phyloP scores from a whole-genome alignment of 2,797 vertebrate species.

The Myiotriccus ornatus region DNA sequence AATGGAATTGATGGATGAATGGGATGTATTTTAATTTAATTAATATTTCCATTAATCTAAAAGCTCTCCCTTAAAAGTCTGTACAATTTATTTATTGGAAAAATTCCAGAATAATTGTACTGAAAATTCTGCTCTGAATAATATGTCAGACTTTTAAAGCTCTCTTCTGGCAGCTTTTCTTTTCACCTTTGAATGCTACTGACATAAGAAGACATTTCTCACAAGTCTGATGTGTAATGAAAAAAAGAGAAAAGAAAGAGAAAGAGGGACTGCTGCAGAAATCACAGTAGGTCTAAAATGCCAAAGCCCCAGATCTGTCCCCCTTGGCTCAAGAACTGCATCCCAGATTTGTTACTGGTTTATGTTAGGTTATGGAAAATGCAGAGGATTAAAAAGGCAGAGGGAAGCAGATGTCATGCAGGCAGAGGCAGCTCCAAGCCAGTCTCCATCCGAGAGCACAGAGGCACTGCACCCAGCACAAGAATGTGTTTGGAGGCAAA shows the following conservation, averaged over 20 bases:
- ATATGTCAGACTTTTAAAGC: constrained; percentile 3
- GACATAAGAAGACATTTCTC: constrained; percentile 22
- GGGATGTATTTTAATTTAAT: constrained; percentile 67
- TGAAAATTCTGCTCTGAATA: constrained; percentile 57
- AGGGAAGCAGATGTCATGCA: constrained; percentile 3
- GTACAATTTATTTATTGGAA: constrained; percentile 72
- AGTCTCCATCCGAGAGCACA: not conserved
- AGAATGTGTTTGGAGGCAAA: constrained; percentile 49
- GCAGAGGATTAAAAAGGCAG: not conserved
- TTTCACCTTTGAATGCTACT: not conserved
- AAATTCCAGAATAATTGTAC: constrained; percentile 49
- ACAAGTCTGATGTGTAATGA: not conserved
- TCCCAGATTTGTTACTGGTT: not conserved
- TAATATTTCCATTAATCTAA: constrained; percentile 72
- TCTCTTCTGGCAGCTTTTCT: constrained; percentile 24
- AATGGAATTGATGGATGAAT: constrained; percentile 67
- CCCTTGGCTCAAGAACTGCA: not conserved
- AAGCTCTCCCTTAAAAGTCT: constrained; percentile 69
- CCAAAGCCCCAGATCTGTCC: not conserved
- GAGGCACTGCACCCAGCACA: constrained; percentile 41
- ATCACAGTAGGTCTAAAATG: not conserved
- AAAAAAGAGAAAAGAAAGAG: not conserved
- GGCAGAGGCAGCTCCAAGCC: not conserved
- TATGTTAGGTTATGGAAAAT: constrained; percentile 4
- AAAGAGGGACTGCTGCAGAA: not conserved